Base-by-base conservation (phyloP, 2,113 vertebrate species). In the Scolopax mira region DNA sequence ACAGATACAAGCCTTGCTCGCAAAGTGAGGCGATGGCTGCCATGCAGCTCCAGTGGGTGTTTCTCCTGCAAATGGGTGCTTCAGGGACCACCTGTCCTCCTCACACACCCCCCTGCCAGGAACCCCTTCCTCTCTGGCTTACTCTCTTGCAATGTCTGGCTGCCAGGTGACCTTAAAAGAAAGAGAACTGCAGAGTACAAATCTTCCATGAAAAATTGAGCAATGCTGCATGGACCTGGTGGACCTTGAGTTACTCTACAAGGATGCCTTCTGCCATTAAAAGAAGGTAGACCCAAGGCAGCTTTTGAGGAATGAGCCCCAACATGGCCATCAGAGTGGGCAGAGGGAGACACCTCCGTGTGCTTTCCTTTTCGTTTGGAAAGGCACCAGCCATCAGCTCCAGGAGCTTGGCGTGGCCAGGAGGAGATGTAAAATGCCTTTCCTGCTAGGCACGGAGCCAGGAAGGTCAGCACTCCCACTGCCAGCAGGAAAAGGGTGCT, bases 361-460 rank as follows among this genome's bases (percentile, higher is more conserved):
- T 15, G 14, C 21, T 41, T 62, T 31, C 13, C 41, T 64, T 64
- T 51, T 13, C 37, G 31, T 64, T 49, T 23, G 6, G 51, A 58
- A 42, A 39, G 28, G 51, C 28, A 8, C 35, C 0, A 3, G 39
- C 25, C 55, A 39, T 17, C 60, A 46, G 48, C 31, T 42, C 27
- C 6, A 25, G 48, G 33, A 75, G 48, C 22, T 41, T 1, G 3
- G 28, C 15, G 2, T 6, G 52, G 39, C 37, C 10, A 3, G 0
- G 66, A 69, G 46, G n/a, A 46, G 21, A 60, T 16, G 60, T n/a
- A 35, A 64, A 71, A 33, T 0, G 2, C 35, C 33, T 35, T 87
- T 73, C 88, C 78, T 84, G 78, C 85, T 10, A 18, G 64, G 60
- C 42, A 0, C 28, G 0, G 2, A 19, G 79, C 79, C 79, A 65